phyloP scores from a whole-genome alignment of 2,797 vertebrate genomes.

The Crocidura indochinensis region DNA sequence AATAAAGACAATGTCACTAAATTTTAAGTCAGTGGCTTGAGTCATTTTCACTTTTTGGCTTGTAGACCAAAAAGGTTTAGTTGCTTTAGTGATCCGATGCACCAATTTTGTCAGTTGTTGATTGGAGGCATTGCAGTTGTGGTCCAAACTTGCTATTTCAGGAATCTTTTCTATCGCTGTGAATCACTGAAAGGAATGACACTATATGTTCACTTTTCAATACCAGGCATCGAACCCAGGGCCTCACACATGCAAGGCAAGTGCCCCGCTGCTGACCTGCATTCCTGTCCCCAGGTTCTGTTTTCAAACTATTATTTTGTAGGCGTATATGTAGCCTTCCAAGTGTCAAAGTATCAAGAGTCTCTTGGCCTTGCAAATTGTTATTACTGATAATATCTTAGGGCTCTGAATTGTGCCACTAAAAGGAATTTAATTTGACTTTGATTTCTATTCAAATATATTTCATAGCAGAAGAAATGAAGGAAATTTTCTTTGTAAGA shows the following conservation, averaged over 20 bases:
- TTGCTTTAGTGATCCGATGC: slow-evolving; percentile 24
- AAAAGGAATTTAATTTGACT: slow-evolving; percentile 47
- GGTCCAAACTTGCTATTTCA: slow-evolving; percentile 16
- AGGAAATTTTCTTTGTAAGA: slow-evolving; percentile 21
- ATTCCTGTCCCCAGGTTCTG: background rate
- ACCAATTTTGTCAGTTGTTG: slow-evolving; percentile 22
- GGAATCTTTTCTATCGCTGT: background rate
- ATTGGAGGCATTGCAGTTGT: background rate
- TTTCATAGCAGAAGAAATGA: slow-evolving; percentile 22
- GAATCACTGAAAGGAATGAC: slow-evolving; percentile 20
- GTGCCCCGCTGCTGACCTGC: no score
- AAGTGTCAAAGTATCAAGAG: background rate
- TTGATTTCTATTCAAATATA: slow-evolving; percentile 50
- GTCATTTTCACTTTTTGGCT: slow-evolving; percentile 60
- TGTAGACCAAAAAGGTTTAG: slow-evolving; percentile 48
- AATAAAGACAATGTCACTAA: slow-evolving; percentile 74
- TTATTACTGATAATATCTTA: slow-evolving; percentile 30
- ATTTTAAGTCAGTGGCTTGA: slow-evolving; percentile 76
- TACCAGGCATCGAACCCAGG: no score
- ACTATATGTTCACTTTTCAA: background rate
- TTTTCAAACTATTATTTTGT: slow-evolving; percentile 33
- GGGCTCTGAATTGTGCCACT: slow-evolving; percentile 13
- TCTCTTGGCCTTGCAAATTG: background rate
- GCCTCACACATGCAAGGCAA: no score
- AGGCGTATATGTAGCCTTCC: slow-evolving; percentile 7